Evolutionary conservation across 2,888 invertebrate genomes (phyloP).

Genomic region (Erpobdella octoculata): DNA sequence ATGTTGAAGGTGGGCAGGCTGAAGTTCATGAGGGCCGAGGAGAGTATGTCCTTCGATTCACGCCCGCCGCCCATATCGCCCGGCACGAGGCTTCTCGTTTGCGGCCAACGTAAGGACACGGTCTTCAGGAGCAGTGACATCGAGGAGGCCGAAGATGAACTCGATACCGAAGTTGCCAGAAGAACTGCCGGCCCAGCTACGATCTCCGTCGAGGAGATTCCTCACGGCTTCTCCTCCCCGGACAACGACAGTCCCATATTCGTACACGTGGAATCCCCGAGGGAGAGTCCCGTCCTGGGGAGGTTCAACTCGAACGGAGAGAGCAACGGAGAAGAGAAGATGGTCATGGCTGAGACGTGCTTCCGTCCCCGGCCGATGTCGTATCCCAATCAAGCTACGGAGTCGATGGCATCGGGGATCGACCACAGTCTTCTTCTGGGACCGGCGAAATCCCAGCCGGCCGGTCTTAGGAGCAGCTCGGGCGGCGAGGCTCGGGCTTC

Average conservation of each 20-base stretch:
- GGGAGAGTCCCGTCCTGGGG: slow-evolving; percentile 28
- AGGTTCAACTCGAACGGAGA: slow-evolving; percentile 8
- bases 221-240: neutral
- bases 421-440: too few species aligned
- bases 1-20: neutral
- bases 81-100: too few species aligned
- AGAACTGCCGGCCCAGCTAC: neutral
- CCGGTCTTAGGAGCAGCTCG: neutral
- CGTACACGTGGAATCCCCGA: slow-evolving; percentile 32
- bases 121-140: neutral
- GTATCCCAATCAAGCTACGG: neutral
- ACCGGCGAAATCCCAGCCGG: neutral
- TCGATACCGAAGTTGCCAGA: neutral
- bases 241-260: slow-evolving; percentile 32
- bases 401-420: neutral
- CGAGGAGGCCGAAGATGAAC: neutral
- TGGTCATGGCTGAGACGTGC: neutral
- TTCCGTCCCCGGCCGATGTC: neutral
- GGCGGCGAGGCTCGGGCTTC: too few species aligned
- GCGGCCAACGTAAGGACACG: too few species aligned
- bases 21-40: neutral
- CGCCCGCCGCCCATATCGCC: neutral
- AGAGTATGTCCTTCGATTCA: neutral
- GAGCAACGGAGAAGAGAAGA: slow-evolving; percentile 2
- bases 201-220: neutral